Percentiles rank a stretch among this genome's conserved stretches.
These are phyloP conservation scores for Sceloporus undulatus DNA, from an alignment of 2,113 vertebrate species.

Conservation along the genomic window DNA sequence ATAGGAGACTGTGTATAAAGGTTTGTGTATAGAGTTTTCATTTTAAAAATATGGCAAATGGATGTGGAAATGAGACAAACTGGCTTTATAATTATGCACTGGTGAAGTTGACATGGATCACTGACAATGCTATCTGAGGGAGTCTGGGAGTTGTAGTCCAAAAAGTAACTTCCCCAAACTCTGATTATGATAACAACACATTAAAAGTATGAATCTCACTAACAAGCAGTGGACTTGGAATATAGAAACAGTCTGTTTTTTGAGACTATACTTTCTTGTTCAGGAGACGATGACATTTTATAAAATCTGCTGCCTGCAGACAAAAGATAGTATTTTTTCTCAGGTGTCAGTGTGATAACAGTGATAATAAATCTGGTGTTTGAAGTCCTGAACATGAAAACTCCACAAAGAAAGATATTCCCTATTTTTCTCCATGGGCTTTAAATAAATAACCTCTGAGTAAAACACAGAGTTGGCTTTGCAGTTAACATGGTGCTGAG, in stretches of 20 bases:
- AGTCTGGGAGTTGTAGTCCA: too few species aligned
- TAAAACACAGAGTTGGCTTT: conserved; percentile 16
- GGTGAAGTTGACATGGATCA: too few species aligned
- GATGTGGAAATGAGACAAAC: too few species aligned
- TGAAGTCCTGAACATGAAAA: conserved; percentile 34
- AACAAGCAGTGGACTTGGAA: background rate
- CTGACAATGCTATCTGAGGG: too few species aligned
- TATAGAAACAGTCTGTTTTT: background rate
- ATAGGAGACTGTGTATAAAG: too few species aligned
- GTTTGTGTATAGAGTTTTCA: too few species aligned
- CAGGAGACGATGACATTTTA: conserved; percentile 26
- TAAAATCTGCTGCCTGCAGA: conserved; percentile 22
- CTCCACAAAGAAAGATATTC: conserved; percentile 18
- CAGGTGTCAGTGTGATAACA: conserved; percentile 27
- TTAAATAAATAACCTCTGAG: conserved; percentile 22
- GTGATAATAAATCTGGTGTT: conserved; percentile 27
- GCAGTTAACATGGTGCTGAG: background rate
- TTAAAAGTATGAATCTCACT: background rate
- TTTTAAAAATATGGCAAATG: too few species aligned
- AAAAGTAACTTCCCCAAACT: too few species aligned
- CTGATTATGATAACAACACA: conserved; percentile 2
- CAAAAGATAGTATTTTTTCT: conserved; percentile 31
- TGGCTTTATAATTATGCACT: too few species aligned
- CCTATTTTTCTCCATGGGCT: conserved; percentile 15
- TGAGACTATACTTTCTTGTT: background rate